Conservation (phyloP, 2,113 vertebrate genomes). For the Bambusicola thoracicus region DNA sequence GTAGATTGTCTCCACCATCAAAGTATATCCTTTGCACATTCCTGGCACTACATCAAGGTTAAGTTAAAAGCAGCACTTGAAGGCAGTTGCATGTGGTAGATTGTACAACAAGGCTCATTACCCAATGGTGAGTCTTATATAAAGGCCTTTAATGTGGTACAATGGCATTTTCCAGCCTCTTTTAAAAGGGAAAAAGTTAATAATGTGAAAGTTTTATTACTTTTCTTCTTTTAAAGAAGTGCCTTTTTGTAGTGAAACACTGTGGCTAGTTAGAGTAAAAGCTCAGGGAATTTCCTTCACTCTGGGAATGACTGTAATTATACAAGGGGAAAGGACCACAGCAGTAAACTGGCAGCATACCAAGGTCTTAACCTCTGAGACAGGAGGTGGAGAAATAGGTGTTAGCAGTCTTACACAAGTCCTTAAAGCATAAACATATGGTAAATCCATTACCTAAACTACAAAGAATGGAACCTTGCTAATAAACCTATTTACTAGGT, state of each 20-base stretch:
- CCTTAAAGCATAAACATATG: slow-evolving; percentile 84
- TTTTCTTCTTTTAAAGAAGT: slow-evolving; percentile 82
- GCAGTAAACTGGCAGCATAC: slow-evolving; percentile 71
- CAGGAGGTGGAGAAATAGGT: slow-evolving; percentile 80
- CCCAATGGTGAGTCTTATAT: slow-evolving; percentile 79
- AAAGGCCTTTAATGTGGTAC: slow-evolving; percentile 84
- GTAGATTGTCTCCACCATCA: slow-evolving; percentile 44
- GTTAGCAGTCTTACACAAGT: slow-evolving; percentile 71
- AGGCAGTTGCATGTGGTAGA: slow-evolving; percentile 77
- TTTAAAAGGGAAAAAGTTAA: slow-evolving; percentile 86
- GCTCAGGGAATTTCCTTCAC: slow-evolving; percentile 88
- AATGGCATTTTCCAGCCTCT: slow-evolving; percentile 83
- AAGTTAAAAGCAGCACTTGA: slow-evolving; percentile 78
- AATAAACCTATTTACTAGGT: slow-evolving; percentile 86
- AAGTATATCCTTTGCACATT: slow-evolving; percentile 76
- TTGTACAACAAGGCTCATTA: slow-evolving; percentile 86
- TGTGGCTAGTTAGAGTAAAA: slow-evolving; percentile 79
- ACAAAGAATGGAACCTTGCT: slow-evolving; percentile 82
- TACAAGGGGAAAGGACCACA: slow-evolving; percentile 68
- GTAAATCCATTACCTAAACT: slow-evolving; percentile 83
- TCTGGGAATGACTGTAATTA: slow-evolving; percentile 81
- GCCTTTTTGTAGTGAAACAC: slow-evolving; percentile 77
- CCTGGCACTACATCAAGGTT: slow-evolving; percentile 87
- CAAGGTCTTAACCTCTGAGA: slow-evolving; percentile 78
- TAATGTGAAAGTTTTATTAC: slow-evolving; percentile 91